These are phyloP conservation scores for Bombus balteatus DNA, from an alignment of 1,140 invertebrate species.

Conservation along the genomic window DNA sequence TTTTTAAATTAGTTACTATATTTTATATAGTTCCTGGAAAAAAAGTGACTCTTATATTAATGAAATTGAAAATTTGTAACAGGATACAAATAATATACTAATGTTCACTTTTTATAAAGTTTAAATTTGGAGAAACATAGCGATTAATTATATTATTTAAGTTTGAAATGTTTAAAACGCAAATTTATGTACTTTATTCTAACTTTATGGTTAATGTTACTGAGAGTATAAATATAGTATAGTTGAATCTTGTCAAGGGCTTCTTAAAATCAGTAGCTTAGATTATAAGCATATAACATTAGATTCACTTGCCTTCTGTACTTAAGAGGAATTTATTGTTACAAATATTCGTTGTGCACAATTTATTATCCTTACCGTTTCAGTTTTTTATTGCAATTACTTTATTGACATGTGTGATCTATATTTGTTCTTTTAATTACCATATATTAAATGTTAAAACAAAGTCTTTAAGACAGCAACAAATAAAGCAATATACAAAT, in stretches of 20 bases:
- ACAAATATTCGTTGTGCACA: not conserved
- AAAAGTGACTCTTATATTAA: not conserved
- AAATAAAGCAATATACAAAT: constrained; percentile 37
- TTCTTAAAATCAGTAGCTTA: constrained; percentile 13
- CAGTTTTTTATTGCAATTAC: not conserved
- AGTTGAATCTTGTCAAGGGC: constrained; percentile 12
- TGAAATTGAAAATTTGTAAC: constrained; percentile 1
- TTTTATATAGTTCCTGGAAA: constrained; percentile 35
- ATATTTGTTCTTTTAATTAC: not conserved
- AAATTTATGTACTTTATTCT: constrained; percentile 26
- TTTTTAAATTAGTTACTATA: not conserved
- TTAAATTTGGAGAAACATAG: not conserved
- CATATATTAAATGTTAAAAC: not conserved
- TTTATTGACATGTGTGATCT: not conserved
- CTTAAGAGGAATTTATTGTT: constrained; percentile 7
- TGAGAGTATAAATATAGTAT: constrained; percentile 20
- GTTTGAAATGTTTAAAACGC: constrained; percentile 19
- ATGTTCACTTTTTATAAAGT: constrained; percentile 18
- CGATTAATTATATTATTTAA: not conserved
- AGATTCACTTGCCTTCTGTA: constrained; percentile 27
- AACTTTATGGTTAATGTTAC: constrained; percentile 36
- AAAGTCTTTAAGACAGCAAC: constrained; percentile 18
- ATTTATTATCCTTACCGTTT: not conserved
- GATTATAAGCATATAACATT: constrained; percentile 9
- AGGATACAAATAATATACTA: constrained; percentile 1